Evolutionary conservation across 2,888 invertebrate genomes (phyloP).

Genomic region (Agrilus cyanescens): DNA sequence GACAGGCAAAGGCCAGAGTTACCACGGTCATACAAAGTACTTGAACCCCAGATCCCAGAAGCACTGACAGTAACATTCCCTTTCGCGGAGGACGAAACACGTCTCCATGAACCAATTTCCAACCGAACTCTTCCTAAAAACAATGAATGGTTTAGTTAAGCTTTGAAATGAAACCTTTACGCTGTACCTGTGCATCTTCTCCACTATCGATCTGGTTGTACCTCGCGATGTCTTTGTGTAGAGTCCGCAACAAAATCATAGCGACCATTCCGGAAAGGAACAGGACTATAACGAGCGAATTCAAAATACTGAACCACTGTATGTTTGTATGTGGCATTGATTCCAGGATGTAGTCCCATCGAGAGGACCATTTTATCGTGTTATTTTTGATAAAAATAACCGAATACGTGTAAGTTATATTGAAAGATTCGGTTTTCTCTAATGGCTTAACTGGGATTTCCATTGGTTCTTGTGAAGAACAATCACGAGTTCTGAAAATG

Average conservation of each 20-base stretch:
- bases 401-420: constrained; percentile 77
- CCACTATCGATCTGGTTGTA: constrained; percentile 93
- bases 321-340: constrained; percentile 98
- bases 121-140: constrained; percentile 87
- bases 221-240: constrained; percentile 96
- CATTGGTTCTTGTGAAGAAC: constrained; percentile 48
- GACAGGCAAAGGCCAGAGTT: constrained; percentile 95
- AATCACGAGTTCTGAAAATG: constrained; percentile 39
- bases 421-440: constrained; percentile 39
- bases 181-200: constrained; percentile 86
- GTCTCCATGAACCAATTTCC: constrained; percentile 98
- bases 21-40: constrained; percentile 93
- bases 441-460: constrained; percentile 51
- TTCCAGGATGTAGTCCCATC: constrained; percentile 98
- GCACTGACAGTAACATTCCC: constrained; percentile 90
- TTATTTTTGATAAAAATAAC: constrained; percentile 70
- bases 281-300: constrained; percentile 91
- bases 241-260: constrained; percentile 92
- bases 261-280: constrained; percentile 99
- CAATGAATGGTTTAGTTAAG: constrained; percentile 18
- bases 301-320: constrained; percentile 98
- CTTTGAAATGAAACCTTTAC: neutral
- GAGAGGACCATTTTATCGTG: constrained; percentile 91
- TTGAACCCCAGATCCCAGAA: constrained; percentile 94
- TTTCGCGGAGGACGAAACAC: constrained; percentile 94